phyloP scores from a whole-genome alignment of 1,140 invertebrate species.

The Cepaea nemoralis region DNA sequence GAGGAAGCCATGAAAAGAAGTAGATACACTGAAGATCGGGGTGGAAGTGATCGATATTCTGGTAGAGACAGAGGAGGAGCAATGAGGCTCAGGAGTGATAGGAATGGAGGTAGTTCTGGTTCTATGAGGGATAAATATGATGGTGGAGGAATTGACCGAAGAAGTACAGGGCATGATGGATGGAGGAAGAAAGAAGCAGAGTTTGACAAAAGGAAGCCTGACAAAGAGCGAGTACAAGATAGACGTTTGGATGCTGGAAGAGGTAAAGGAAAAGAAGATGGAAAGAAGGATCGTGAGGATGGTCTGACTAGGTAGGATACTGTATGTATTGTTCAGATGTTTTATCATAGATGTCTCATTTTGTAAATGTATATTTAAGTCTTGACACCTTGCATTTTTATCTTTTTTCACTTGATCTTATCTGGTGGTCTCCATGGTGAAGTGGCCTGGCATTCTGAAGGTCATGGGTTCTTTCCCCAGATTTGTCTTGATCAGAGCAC shows the following conservation, averaged over 20 bases:
- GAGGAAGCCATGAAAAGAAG: background rate
- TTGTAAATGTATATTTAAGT: too few species aligned
- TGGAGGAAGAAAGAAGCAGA: background rate
- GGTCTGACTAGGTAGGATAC: background rate
- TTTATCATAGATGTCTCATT: too few species aligned
- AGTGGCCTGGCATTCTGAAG: too few species aligned
- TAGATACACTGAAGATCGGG: background rate
- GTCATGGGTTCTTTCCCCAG: too few species aligned
- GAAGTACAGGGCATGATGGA: background rate
- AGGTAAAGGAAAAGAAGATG: slow-evolving; percentile 2
- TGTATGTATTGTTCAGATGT: too few species aligned
- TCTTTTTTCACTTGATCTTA: too few species aligned
- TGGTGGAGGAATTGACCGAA: slow-evolving; percentile 14
- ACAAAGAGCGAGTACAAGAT: slow-evolving; percentile 16
- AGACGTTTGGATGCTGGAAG: background rate
- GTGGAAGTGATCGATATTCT: slow-evolving; percentile 11
- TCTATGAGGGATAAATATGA: background rate
- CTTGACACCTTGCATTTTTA: too few species aligned
- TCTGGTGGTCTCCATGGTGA: too few species aligned
- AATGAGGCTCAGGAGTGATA: background rate
- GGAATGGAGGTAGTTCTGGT: background rate
- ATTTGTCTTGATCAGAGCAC: too few species aligned
- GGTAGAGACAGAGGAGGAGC: slow-evolving; percentile 14
- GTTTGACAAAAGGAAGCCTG: background rate
- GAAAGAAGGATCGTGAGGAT: slow-evolving; percentile 12